Conservation (phyloP, 2,113 vertebrate genomes). For the Notothenia coriiceps region DNA sequence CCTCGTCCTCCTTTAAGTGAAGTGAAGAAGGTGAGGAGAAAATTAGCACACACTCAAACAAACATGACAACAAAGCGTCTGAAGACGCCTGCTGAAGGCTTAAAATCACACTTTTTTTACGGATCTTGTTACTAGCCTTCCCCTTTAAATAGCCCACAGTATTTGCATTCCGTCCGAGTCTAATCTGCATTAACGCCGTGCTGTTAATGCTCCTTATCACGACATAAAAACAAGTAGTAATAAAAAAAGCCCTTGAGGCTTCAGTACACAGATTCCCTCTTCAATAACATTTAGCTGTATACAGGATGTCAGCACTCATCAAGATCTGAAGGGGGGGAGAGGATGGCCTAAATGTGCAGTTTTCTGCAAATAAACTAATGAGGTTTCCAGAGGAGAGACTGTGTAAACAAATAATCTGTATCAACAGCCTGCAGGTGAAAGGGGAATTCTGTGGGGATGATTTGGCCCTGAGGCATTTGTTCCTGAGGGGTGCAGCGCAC, state of each 20-base stretch:
- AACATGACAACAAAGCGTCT: constrained; percentile 5
- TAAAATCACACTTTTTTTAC: constrained; percentile 15
- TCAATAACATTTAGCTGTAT: constrained; percentile 49
- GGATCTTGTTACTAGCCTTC: constrained; percentile 9
- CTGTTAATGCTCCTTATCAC: constrained; percentile 54
- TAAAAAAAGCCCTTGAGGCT: constrained; percentile 53
- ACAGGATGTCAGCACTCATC: constrained; percentile 66
- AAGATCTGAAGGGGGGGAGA: constrained; percentile 47
- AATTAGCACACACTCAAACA: neutral
- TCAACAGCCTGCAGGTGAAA: constrained; percentile 62
- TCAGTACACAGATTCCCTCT: constrained; percentile 28
- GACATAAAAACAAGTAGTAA: constrained; percentile 54
- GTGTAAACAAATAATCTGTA: constrained; percentile 52
- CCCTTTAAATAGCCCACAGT: constrained; percentile 43
- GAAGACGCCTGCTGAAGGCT: neutral
- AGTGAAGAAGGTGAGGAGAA: neutral
- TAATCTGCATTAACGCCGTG: constrained; percentile 61
- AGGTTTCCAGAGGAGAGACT: constrained; percentile 51
- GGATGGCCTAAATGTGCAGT: constrained; percentile 63
- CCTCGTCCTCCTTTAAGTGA: constrained; percentile 79
- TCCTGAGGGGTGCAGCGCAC: constrained; percentile 58
- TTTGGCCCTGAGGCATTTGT: constrained; percentile 57
- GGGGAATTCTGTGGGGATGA: constrained; percentile 54
- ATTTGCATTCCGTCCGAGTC: constrained; percentile 39
- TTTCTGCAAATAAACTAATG: constrained; percentile 61